phyloP scores from a whole-genome alignment of 2,113 vertebrate genomes.

The Centrocercus urophasianus region DNA sequence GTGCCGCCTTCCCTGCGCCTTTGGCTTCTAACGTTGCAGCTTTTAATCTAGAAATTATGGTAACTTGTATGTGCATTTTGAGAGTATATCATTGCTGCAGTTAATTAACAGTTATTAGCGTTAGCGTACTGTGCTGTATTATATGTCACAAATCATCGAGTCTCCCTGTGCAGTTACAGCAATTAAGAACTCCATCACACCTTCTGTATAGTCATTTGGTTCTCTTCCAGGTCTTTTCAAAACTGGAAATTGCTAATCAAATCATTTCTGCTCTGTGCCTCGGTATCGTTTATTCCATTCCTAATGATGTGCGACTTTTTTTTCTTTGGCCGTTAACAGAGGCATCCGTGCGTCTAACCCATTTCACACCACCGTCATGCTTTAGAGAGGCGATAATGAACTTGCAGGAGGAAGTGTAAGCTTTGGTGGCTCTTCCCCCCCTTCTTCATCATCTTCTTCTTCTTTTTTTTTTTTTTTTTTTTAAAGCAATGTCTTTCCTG shows the following conservation, averaged over 20 bases:
- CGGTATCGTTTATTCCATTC: conserved; percentile 92
- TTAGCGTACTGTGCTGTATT: conserved; percentile 90
- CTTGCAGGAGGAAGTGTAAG: conserved; percentile 80
- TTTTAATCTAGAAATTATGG: conserved; percentile 93
- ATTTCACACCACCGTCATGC: conserved; percentile 85
- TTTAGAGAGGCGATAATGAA: conserved; percentile 84
- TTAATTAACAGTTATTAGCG: conserved; percentile 99
- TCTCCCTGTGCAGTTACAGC: conserved; percentile 95
- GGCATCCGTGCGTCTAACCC: conserved; percentile 85
- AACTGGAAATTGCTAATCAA: conserved; percentile 97
- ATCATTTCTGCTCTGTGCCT: conserved; percentile 93
- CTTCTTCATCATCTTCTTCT: not conserved
- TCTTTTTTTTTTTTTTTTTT: not conserved
- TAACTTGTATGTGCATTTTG: conserved; percentile 86
- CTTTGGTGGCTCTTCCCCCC: conserved; percentile 58
- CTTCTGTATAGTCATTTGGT: conserved; percentile 94
- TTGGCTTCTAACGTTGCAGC: conserved; percentile 80
- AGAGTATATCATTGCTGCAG: conserved; percentile 92
- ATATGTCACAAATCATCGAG: conserved; percentile 98
- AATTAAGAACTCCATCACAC: conserved; percentile 97
- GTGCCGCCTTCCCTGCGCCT: conserved; percentile 69
- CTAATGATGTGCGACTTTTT: conserved; percentile 87
- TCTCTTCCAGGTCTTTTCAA: conserved; percentile 93
- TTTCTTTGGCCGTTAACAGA: conserved; percentile 84
- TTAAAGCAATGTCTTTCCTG: conserved; percentile 71